Conservation (phyloP, 2,797 vertebrate species). For the Crenichthys baileyi region DNA sequence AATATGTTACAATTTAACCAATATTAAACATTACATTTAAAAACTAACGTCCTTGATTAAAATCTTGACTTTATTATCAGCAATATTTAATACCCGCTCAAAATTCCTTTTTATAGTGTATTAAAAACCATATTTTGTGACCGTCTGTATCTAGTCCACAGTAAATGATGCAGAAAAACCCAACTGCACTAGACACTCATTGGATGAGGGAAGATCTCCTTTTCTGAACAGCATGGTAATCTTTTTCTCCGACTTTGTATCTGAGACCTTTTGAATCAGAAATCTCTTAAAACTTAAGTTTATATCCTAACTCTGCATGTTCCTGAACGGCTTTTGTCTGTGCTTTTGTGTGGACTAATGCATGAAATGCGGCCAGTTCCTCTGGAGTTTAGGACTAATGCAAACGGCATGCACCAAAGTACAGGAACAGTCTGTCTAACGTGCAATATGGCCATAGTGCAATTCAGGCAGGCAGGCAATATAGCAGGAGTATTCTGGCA, state of each 20-base stretch:
- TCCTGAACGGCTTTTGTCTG: conserved; percentile 28
- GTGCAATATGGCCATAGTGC: conserved; percentile 40
- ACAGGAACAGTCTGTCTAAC: conserved; percentile 60
- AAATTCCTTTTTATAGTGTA: conserved; percentile 8
- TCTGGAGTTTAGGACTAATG: conserved; percentile 39
- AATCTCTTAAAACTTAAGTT: conserved; percentile 22
- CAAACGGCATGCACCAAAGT: conserved; percentile 51
- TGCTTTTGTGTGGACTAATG: conserved; percentile 42
- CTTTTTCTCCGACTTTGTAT: conserved; percentile 48
- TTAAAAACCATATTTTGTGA: conserved; percentile 58
- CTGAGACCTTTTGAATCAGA: conserved; percentile 18
- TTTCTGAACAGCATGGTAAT: conserved; percentile 70
- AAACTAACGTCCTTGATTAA: not conserved
- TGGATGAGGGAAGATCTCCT: conserved; percentile 52
- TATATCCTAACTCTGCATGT: conserved; percentile 42
- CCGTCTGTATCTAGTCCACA: conserved; percentile 74
- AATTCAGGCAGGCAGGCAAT: conserved; percentile 43
- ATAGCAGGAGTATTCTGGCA: conserved; percentile 46
- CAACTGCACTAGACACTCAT: conserved; percentile 75
- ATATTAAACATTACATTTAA: not conserved
- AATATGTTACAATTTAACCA: not conserved
- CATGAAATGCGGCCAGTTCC: conserved; percentile 52
- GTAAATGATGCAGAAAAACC: conserved; percentile 76
- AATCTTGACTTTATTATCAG: not conserved
- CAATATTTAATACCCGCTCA: not conserved